A percentile compares a stretch with the other conserved stretches of the same genome.
These are phyloP conservation scores for Ophioderma brevispina DNA, from an alignment of 35 echinoderm and acorn worm genomes.

Conservation along the genomic window DNA sequence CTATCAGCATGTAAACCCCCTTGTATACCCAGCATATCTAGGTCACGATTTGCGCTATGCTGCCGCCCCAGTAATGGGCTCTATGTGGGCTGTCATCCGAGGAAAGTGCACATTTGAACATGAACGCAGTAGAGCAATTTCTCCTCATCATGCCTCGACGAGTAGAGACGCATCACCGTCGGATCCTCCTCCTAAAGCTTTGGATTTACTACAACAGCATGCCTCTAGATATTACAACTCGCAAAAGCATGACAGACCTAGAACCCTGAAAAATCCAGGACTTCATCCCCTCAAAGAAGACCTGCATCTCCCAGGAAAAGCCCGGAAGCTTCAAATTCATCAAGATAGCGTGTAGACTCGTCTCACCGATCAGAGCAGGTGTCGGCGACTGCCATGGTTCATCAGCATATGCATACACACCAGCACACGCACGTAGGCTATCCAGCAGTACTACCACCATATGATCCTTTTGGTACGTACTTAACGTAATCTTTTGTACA, in stretches of 20 bases:
- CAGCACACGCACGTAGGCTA: slow-evolving; percentile 75
- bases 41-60: slow-evolving; percentile 43
- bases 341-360: neutral
- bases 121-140: slow-evolving; percentile 24
- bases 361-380: neutral
- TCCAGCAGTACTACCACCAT: slow-evolving; percentile 58
- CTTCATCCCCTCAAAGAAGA: slow-evolving; percentile 13
- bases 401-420: slow-evolving; percentile 76
- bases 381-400: neutral
- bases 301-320: slow-evolving; percentile 60
- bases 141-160: slow-evolving; percentile 35
- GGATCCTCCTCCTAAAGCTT: slow-evolving; percentile 50
- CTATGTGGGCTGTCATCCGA: slow-evolving; percentile 59
- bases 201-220: slow-evolving; percentile 68
- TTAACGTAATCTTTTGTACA: too few relatives aligned
- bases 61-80: slow-evolving; percentile 11
- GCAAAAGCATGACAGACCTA: slow-evolving; percentile 25
- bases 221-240: slow-evolving; percentile 64
- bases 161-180: slow-evolving; percentile 19
- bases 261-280: slow-evolving; percentile 16
- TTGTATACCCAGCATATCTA: slow-evolving; percentile 39
- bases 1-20: slow-evolving; percentile 39
- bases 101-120: slow-evolving; percentile 41
- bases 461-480: slow-evolving; percentile 76
- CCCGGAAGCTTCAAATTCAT: slow-evolving; percentile 23